Evolutionary conservation across 1,140 invertebrate genomes (phyloP), one percentile per base, ranked within the genome.

Genomic region (Atta cephalotes): DNA sequence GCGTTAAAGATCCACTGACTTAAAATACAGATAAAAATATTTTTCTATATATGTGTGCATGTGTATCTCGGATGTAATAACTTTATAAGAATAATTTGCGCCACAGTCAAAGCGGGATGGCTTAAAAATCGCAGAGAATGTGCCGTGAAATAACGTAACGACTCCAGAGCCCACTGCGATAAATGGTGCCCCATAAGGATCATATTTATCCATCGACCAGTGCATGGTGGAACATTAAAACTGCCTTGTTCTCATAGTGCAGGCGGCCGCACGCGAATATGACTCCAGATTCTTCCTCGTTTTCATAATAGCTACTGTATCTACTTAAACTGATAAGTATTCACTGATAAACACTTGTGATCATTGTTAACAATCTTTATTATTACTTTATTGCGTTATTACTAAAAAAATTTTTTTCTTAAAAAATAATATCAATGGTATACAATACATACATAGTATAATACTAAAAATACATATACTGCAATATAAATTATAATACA

Each of bases 211-310:
- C 84, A 81, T 68, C 78, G 84, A 86, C 77, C 74, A 68, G 18
- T 72, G 72, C 79, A 84, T 58, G 56, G 53, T 76, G 78, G 85
- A 87, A 90, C 66, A 72, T 31, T 85, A 31, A 90, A 90, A 90
- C 87, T 90, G 87, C 70, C 76, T 56, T 63, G 58, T 78, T 81
- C 65, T 68, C 79, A 45, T 49, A 28, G 31, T 62, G 28, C 35
- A 58, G 62, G 49, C 45, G 70, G 21, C 25, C 58, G 66, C 60
- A 62, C 49, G 63, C 31, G 71, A 84, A 35, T 56, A 85, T 60
- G 25, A 82, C 16, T 51, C 6, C 16, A 25, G 10, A 31, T 16
- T 72, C 35, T 31, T 21, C 49, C 68, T 21, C 16, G 12, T 45
- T 45, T 45, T 45, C 9, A 39, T 31, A 28, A 16, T 60, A 31